Evolutionary conservation across 1,140 invertebrate genomes (phyloP), one percentile per base, ranked within the genome.

Genomic region (Drosophila equinoxialis): DNA sequence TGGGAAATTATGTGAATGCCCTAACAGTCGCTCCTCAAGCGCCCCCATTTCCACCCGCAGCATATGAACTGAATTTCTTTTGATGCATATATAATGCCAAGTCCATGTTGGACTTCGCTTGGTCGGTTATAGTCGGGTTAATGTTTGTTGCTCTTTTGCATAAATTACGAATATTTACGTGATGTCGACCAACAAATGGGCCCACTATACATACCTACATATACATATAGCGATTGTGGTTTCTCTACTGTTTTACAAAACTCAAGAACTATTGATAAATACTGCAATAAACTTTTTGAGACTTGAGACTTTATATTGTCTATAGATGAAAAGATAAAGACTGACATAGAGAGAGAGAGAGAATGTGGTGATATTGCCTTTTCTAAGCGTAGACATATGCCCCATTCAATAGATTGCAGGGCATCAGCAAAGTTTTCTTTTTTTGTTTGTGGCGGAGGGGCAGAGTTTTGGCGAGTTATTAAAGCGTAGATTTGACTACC

Each of bases 401-500:
- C 61, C 60, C 17, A 23, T n/a, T 5, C 3, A 39, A 35, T 61
- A 10, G n/a, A 55, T 41, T 37, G 76, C 65, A 79, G 76, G 57
- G 73, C 68, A 68, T 62, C 41, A 23, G 14, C 45, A 51, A 5
- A 51, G 45, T 51, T 51, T 51, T 20, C 10, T 51, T 20, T 51
- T 23, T 23, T 23, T 20, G 2, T 51, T 51, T 0, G 57, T 6
- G 30, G 30, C 30, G 30, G 6, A 30, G 30, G 30, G 30, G 30
- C 30, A 30, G 30, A 30, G 20, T 37, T 37, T 76, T 20, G n/a
- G 33, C 68, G 61, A 80, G 76, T 87, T 87, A 87, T 87, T 79
- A 86, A 87, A 87, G 83, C 83, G 82, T 87, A 79, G 74, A 86
- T 74, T 63, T 71, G 71, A 71, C 78, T 51, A 23, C 8, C 45